A percentile compares a stretch with the other conserved stretches of the same genome.
These are phyloP conservation scores for Pristionchus entomophagus DNA, from an alignment of 2,888 invertebrate species.

Conservation along the genomic window DNA sequence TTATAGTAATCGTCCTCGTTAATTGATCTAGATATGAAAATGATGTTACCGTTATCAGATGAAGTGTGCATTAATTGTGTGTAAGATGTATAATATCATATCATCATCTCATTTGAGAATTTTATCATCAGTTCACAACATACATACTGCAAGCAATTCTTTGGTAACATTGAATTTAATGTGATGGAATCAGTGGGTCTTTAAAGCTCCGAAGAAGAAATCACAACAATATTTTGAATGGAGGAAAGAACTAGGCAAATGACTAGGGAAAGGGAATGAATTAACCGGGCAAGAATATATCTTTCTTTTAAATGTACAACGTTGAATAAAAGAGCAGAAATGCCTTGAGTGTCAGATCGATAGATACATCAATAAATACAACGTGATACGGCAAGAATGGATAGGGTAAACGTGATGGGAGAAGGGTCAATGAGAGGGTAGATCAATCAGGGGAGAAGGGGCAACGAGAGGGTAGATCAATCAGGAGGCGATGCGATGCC, in stretches of 20 bases:
- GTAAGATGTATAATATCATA: no score
- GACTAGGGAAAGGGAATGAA: not conserved
- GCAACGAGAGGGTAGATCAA: not conserved
- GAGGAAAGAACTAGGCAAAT: not conserved
- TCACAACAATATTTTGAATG: slow-evolving; percentile 31
- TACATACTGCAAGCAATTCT: not conserved
- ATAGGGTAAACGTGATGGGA: not conserved
- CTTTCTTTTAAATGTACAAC: slow-evolving; percentile 4
- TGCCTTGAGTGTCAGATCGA: slow-evolving; percentile 19
- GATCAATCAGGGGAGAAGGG: not conserved
- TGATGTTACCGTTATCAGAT: no score
- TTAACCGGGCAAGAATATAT: not conserved
- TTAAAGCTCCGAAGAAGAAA: slow-evolving; percentile 21
- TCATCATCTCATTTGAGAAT: no score
- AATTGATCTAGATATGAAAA: no score
- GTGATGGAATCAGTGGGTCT: not conserved
- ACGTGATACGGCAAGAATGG: not conserved
- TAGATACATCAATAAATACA: not conserved
- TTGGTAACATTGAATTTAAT: slow-evolving; percentile 27
- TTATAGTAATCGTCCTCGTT: no score
- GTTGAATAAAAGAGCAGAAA: not conserved
- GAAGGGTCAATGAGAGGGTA: not conserved
- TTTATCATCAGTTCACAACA: slow-evolving; percentile 22
- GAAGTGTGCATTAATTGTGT: no score
- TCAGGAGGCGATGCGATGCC: slow-evolving; percentile 58